A percentile compares a stretch with the other conserved stretches of the same genome.
phyloP scores from a whole-genome alignment of 1,140 invertebrate genomes.

The Danaus melanippus region DNA sequence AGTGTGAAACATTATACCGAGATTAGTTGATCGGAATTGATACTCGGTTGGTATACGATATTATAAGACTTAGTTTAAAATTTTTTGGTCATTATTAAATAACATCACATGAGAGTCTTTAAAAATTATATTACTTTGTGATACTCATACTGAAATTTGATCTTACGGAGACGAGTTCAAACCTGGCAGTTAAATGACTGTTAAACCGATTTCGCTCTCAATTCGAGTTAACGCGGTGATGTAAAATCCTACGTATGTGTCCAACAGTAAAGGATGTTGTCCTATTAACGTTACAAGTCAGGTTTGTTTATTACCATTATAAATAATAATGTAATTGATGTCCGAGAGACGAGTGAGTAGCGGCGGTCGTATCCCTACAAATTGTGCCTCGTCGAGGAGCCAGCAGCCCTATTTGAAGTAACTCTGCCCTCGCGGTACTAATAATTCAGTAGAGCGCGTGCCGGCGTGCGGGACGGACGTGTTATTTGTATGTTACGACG shows the following conservation, averaged over 20 bases:
- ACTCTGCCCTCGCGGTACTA: slow-evolving; percentile 32
- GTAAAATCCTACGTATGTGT: too few relatives aligned
- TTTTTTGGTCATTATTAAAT: too few relatives aligned
- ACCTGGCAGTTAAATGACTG: slow-evolving; percentile 28
- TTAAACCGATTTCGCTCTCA: slow-evolving; percentile 59
- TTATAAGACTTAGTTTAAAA: too few relatives aligned
- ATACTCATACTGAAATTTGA: slow-evolving; percentile 21
- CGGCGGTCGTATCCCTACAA: background rate
- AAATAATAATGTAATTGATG: too few relatives aligned
- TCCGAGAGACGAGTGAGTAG: too few relatives aligned
- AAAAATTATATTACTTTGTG: too few relatives aligned
- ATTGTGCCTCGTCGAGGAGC: background rate
- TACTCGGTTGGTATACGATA: too few relatives aligned
- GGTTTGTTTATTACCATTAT: too few relatives aligned
- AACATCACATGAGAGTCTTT: too few relatives aligned
- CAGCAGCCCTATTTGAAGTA: slow-evolving; percentile 22
- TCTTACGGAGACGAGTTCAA: slow-evolving; percentile 25
- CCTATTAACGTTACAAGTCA: too few relatives aligned
- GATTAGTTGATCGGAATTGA: too few relatives aligned
- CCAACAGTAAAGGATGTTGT: too few relatives aligned
- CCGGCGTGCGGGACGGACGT: slow-evolving; percentile 41
- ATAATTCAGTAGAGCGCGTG: slow-evolving; percentile 61
- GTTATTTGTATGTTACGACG: slow-evolving; percentile 9
- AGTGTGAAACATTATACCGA: background rate
- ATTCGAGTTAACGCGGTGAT: slow-evolving; percentile 9